phyloP scores from a whole-genome alignment of 2,113 vertebrate species.

The Pachypanchax playfairii region DNA sequence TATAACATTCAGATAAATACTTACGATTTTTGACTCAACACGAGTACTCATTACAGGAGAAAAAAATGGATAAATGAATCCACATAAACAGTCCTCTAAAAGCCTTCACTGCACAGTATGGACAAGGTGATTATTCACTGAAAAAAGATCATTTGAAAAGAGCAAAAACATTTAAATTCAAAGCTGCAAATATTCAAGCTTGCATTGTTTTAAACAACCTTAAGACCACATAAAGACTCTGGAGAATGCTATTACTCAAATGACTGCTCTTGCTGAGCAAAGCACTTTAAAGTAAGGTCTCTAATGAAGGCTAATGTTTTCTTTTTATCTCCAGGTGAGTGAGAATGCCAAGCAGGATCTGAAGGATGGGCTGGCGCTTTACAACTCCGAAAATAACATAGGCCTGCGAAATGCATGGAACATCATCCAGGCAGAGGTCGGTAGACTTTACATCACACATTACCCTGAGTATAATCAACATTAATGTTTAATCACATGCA shows the following conservation, averaged over 20 bases:
- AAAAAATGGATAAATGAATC: background rate
- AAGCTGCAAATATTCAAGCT: background rate
- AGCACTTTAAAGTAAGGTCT: slow-evolving; percentile 4
- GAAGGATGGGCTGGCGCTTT: slow-evolving; percentile 92
- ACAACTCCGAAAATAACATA: slow-evolving; percentile 94
- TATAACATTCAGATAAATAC: background rate
- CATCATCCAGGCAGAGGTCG: slow-evolving; percentile 98
- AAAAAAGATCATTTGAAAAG: slow-evolving; percentile 5
- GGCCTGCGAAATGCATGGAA: slow-evolving; percentile 98
- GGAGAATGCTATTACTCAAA: background rate
- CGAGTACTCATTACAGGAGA: background rate
- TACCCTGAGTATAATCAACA: slow-evolving; percentile 3
- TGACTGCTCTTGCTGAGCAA: slow-evolving; percentile 4
- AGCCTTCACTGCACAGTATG: background rate
- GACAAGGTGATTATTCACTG: background rate
- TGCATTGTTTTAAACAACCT: background rate
- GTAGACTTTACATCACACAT: background rate
- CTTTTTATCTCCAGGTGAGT: slow-evolving; percentile 83
- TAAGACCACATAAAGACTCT: background rate
- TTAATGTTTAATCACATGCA: slow-evolving; percentile 13
- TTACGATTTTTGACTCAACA: background rate
- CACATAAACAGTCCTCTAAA: background rate
- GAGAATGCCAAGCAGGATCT: slow-evolving; percentile 94
- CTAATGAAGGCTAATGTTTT: slow-evolving; percentile 16
- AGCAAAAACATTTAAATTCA: slow-evolving; percentile 2